Base-by-base conservation (phyloP, 2,888 invertebrate species). In the Ennomos erosarius region DNA sequence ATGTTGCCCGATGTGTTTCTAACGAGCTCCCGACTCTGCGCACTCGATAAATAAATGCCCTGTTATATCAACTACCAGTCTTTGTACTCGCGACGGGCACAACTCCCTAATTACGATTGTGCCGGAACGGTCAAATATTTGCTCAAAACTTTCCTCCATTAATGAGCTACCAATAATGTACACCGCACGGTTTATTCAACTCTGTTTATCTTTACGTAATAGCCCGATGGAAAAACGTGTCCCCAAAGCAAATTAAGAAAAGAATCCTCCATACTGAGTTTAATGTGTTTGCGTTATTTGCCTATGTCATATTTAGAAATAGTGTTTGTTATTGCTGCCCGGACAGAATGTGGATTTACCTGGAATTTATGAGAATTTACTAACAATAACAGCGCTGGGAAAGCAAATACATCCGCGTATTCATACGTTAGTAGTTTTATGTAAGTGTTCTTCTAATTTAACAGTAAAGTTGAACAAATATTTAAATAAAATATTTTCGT, bases 61-160 rank as follows among this genome's bases (percentile, higher is more conserved):
- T 82, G 85, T 82, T 84, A 85, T 81, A 87, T 73, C 85, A 84
- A 91, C 91, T 90, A 90, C 88, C 86, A 84, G 87, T 87, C 89
- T 90, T 91, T 85, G 86, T 87, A 75, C 73, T 56, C 67, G 65
- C 59, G 49, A 75, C 75, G 78, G 70, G 69, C 74, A 74, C 78
- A 78, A 78, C 80, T 73, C 76, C 65, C 84, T 89, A 88, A 90
- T 90, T 87, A 88, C 84, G 81, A 84, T 83, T 82, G 79, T 80
- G 79, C 74, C 77, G 78, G 82, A 78, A 84, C 82, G 79, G 73
- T 86, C 81, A 90, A 91, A 91, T 91, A 91, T 90, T 91, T 90
- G 75, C 65, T 74, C 81, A 79, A 89, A 90, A 90, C 89, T 90
- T 90, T 90, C 88, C 67, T 84, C 87, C 84, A 82, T 87, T 91